These are phyloP conservation scores for Agelastica alni DNA, from an alignment of 2,888 invertebrate species.

Conservation along the genomic window DNA sequence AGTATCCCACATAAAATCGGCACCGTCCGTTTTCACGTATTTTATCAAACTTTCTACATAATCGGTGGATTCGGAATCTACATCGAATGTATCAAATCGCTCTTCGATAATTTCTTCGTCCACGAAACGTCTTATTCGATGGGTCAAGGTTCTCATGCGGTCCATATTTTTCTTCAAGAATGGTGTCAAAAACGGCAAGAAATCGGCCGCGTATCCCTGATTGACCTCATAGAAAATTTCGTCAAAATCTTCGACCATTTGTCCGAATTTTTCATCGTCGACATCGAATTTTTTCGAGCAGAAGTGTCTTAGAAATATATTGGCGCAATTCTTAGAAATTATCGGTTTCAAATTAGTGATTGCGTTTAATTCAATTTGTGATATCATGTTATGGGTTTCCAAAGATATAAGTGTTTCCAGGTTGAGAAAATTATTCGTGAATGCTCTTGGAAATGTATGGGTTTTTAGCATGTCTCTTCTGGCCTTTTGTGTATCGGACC, in stretches of 20 bases:
- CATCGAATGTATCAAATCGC: constrained; percentile 50
- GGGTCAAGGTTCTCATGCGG: constrained; percentile 59
- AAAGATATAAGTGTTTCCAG: constrained; percentile 59
- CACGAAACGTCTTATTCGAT: constrained; percentile 62
- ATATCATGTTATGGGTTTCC: constrained; percentile 53
- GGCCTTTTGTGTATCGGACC: constrained; percentile 66
- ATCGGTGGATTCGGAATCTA: constrained; percentile 55
- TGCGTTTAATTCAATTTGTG: constrained; percentile 22
- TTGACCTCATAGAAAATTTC: constrained; percentile 70
- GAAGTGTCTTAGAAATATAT: constrained; percentile 66
- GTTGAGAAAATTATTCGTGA: constrained; percentile 60
- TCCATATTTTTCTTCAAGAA: constrained; percentile 60
- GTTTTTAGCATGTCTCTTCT: constrained; percentile 64
- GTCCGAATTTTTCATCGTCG: constrained; percentile 56
- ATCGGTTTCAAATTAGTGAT: constrained; percentile 55
- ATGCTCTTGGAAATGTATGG: constrained; percentile 64
- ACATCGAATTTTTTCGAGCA: constrained; percentile 60
- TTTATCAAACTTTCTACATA: constrained; percentile 65
- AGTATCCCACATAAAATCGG: constrained; percentile 59
- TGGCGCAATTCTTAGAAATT: constrained; percentile 61
- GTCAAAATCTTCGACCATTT: constrained; percentile 63
- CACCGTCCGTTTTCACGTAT: constrained; percentile 56
- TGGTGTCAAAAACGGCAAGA: constrained; percentile 65
- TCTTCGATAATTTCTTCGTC: constrained; percentile 58
- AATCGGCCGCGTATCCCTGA: constrained; percentile 69